Conservation (phyloP, 37 sponge, comb jelly and placozoan species). For the Aphrocallistes beatrix region DNA sequence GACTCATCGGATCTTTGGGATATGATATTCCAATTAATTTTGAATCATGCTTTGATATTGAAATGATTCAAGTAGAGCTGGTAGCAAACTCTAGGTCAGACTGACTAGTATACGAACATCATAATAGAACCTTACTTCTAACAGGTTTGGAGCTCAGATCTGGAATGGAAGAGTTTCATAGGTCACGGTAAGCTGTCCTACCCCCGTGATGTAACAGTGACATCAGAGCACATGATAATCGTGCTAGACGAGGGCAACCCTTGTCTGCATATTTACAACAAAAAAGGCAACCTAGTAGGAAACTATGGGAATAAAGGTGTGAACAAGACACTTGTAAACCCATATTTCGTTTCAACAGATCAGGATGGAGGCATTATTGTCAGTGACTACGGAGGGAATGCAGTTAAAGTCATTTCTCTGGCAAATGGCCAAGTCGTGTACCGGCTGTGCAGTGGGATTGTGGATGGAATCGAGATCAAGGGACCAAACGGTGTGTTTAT, state of each 20-base stretch:
- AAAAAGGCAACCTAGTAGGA: neutral
- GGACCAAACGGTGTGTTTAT: neutral
- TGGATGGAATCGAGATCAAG: neutral
- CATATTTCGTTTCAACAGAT: neutral
- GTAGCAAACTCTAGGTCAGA: too few species aligned
- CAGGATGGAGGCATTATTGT: neutral
- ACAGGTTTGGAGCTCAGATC: neutral
- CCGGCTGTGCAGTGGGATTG: neutral
- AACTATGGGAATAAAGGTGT: neutral
- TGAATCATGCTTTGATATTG: too few species aligned
- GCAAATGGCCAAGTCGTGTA: neutral
- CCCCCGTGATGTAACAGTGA: neutral
- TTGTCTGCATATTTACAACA: constrained; percentile 5
- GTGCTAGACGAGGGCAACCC: constrained; percentile 1
- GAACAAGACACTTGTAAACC: neutral
- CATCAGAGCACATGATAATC: neutral
- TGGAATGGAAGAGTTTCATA: neutral
- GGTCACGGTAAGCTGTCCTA: neutral
- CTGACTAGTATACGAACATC: too few species aligned
- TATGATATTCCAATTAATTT: too few species aligned
- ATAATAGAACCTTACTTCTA: too few species aligned
- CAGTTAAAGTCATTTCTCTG: neutral
- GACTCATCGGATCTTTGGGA: too few species aligned
- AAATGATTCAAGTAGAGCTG: too few species aligned
- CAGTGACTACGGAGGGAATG: neutral